These are phyloP conservation scores for Vanessa atalanta DNA, from an alignment of 1,140 invertebrate genomes.

Conservation along the genomic window DNA sequence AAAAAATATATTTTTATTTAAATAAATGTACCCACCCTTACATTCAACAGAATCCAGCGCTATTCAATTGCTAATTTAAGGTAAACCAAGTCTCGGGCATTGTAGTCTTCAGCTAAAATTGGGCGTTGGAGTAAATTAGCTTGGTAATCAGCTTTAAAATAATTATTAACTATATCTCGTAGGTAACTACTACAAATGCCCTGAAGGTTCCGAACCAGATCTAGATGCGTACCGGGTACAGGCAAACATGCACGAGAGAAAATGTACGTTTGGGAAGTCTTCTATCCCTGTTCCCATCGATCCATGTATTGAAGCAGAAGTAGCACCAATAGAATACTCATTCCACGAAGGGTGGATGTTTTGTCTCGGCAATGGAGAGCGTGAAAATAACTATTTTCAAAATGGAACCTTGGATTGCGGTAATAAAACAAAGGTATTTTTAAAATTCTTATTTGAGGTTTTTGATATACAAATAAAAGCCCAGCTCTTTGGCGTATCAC, in stretches of 20 bases:
- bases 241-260: conserved; percentile 74
- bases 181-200: conserved; percentile 74
- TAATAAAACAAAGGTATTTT: conserved; percentile 69
- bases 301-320: conserved; percentile 73
- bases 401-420: conserved; percentile 75
- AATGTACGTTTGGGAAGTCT: conserved; percentile 63
- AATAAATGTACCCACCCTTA: no score
- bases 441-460: neutral
- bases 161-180: conserved; percentile 10
- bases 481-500: no score
- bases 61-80: no score
- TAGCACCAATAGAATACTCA: conserved; percentile 73
- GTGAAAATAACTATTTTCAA: conserved; percentile 74
- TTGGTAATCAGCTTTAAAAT: no score
- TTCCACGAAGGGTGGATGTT: conserved; percentile 78
- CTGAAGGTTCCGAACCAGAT: conserved; percentile 67
- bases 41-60: no score
- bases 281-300: conserved; percentile 63
- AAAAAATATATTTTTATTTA: no score
- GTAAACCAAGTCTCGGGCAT: no score
- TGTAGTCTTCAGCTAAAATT: neutral
- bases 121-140: no score
- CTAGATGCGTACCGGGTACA: conserved; percentile 68
- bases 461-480: neutral
- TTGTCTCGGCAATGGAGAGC: conserved; percentile 71